phyloP scores from a whole-genome alignment of 2,888 invertebrate genomes.

The Phanerotoma sp. region DNA sequence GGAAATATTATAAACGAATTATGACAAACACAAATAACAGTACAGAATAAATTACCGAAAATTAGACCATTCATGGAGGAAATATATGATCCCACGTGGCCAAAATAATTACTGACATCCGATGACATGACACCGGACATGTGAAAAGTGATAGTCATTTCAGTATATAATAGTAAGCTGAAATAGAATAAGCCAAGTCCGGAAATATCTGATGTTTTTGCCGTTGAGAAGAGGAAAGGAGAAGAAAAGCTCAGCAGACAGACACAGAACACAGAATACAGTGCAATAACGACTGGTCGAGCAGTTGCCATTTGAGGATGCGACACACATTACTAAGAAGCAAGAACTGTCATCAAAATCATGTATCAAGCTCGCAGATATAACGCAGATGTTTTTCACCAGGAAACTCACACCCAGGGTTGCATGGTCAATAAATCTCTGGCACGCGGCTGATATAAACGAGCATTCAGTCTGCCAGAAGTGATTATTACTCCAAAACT shows the following conservation, averaged over 20 bases:
- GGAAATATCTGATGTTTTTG: slow-evolving; percentile 18
- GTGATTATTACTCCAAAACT: too few species aligned
- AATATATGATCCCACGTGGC: too few species aligned
- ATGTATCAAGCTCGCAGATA: slow-evolving; percentile 23
- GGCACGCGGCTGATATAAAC: slow-evolving; percentile 10
- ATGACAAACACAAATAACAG: too few species aligned
- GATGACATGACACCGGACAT: not conserved
- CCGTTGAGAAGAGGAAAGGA: slow-evolving; percentile 30
- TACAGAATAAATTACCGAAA: too few species aligned
- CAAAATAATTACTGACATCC: too few species aligned
- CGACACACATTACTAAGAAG: slow-evolving; percentile 2
- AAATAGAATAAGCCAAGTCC: not conserved
- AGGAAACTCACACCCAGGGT: slow-evolving; percentile 1
- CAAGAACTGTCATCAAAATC: slow-evolving; percentile 13
- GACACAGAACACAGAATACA: slow-evolving; percentile 29
- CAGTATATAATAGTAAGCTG: too few species aligned
- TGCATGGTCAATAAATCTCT: slow-evolving; percentile 12
- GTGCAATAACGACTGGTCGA: slow-evolving; percentile 1
- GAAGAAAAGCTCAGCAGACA: slow-evolving; percentile 7
- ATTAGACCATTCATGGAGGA: too few species aligned
- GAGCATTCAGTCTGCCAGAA: not conserved
- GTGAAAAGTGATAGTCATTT: not conserved
- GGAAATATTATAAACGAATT: too few species aligned
- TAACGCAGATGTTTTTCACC: slow-evolving; percentile 32
- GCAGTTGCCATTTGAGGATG: slow-evolving; percentile 9